Base-by-base conservation (phyloP, 2,797 vertebrate species). In the Todus mexicanus region DNA sequence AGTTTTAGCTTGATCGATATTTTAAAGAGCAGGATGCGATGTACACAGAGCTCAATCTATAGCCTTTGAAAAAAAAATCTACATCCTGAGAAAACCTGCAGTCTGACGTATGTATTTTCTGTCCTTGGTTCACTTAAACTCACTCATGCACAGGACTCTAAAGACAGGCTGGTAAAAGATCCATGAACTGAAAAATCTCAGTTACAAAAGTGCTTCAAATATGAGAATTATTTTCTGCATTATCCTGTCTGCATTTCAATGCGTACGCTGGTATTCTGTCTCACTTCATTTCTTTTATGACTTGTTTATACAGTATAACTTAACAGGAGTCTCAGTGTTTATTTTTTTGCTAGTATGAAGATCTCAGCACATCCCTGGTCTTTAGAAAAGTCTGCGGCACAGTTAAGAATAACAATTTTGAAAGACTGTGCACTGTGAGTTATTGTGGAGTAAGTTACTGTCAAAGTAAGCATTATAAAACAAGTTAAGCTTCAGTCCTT, bases 271-370 rank as follows among this genome's bases (percentile, higher is more conserved):
- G 50, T 51, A 70, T 72, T 95, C 64, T 72, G 75, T 38, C 88
- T 87, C 78, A 88, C 76, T 84, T 85, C 50, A 79, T 87, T 88
- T 88, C 79, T 86, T 93, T 91, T 86, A 91, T 60, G 90, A 68
- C 74, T 87, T 89, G 93, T 87, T 93, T 87, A 88, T 74, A 79
- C 47, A 82, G 61, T 43, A 42, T 4, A 82, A 26, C 43, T 88
- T 90, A 86, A 66, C 74, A 79, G 45, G 50, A 90, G 84, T 43
- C 65, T 75, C 70, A 48, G 1, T 89, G 83, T 91, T 96, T 90
- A 48, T 50, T 84, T 78, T 87, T 65, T 89, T 65, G 48, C 60
- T 70, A 37, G 48, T 16, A 37, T 50, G 71, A 94, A 90, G 75
- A 80, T 71, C 78, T 87, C 61, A 37, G 86, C 57, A 51, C 4